These are phyloP conservation scores for Spilarctia lutea DNA, from an alignment of 2,888 invertebrate species.

Conservation along the genomic window DNA sequence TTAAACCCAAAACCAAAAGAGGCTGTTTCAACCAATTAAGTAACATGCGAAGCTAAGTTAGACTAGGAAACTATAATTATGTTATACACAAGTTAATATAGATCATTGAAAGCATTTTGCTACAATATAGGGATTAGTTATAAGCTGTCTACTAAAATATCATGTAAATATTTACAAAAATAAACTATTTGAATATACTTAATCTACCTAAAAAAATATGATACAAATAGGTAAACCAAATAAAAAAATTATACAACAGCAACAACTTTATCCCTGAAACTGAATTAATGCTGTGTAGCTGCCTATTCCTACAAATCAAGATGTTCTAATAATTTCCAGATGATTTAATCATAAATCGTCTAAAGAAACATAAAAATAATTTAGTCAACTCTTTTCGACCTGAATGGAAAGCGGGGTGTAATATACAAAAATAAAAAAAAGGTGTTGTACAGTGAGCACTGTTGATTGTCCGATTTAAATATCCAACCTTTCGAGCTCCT, in stretches of 20 bases:
- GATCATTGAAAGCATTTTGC: constrained; percentile 33
- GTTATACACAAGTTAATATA: constrained; percentile 14
- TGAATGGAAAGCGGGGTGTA: constrained; percentile 52
- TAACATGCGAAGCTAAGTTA: constrained; percentile 76
- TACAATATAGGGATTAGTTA: constrained; percentile 35
- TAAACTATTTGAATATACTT: background rate
- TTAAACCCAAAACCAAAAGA: constrained; percentile 80
- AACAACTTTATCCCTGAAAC: constrained; percentile 2
- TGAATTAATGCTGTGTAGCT: background rate
- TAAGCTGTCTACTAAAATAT: constrained; percentile 37
- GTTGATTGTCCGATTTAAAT: constrained; percentile 66
- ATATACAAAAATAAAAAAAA: constrained; percentile 54
- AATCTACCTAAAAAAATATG: constrained; percentile 4
- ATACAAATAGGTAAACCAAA: constrained; percentile 5
- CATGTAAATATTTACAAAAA: constrained; percentile 12
- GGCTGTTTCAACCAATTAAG: constrained; percentile 82
- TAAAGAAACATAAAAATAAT: constrained; percentile 22
- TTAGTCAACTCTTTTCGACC: constrained; percentile 30
- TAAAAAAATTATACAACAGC: constrained; percentile 3
- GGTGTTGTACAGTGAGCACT: constrained; percentile 66
- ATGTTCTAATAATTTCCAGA: constrained; percentile 5
- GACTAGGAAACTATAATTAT: constrained; percentile 22
- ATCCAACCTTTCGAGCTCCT: constrained; percentile 96
- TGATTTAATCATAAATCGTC: constrained; percentile 11
- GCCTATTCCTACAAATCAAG: background rate